Conservation (phyloP, 2,797 vertebrate species). For the Apodemus agrarius region DNA sequence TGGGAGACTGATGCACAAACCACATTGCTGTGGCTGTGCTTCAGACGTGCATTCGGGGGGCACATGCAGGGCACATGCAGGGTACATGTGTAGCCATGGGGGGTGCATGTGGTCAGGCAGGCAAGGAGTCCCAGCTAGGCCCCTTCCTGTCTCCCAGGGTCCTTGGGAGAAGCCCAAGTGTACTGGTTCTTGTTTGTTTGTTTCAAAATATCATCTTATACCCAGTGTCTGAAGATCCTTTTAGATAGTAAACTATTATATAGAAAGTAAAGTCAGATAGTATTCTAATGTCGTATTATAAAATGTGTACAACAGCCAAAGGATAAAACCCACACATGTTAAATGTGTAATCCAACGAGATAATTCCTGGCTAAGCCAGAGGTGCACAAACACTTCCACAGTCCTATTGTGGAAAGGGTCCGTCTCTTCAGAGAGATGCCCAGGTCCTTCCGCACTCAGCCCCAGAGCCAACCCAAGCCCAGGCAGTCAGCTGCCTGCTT, state of each 20-base stretch:
- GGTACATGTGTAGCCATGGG: too few relatives aligned
- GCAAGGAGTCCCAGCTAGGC: not conserved
- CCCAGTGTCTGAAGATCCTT: not conserved
- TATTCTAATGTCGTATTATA: not conserved
- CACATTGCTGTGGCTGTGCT: not conserved
- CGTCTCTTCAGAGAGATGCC: not conserved
- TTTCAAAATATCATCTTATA: not conserved
- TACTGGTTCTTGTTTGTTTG: not conserved
- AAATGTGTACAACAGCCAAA: not conserved
- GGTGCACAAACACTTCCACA: not conserved
- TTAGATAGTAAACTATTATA: not conserved
- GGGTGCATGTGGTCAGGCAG: not conserved
- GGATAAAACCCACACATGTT: not conserved
- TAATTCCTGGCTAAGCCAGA: not conserved
- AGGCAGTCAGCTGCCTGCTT: not conserved
- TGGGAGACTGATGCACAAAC: not conserved
- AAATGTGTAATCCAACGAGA: not conserved
- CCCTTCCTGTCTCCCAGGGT: not conserved
- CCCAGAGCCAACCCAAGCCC: fast-evolving
- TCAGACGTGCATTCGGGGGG: not conserved
- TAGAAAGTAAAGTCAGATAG: not conserved
- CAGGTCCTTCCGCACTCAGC: not conserved
- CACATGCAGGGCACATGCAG: too few relatives aligned
- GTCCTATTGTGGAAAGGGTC: not conserved
- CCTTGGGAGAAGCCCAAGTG: not conserved